phyloP scores from a whole-genome alignment of 2,888 invertebrate species.

The Pristionchus fissidentatus region DNA sequence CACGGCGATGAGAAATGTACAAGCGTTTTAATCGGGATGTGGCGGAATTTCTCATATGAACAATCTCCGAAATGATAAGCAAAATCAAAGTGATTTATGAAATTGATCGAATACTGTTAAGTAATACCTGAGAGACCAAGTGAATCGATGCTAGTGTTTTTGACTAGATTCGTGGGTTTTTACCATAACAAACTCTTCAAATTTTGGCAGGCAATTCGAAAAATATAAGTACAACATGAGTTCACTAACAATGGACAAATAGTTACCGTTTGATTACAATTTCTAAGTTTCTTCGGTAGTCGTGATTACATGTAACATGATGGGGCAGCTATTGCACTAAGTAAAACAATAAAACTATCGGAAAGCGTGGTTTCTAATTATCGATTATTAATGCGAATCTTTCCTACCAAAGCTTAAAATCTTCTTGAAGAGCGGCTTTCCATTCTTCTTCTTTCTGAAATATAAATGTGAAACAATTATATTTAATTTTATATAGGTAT shows the following conservation, averaged over 20 bases:
- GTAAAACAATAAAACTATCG: not conserved
- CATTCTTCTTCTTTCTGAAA: conserved; percentile 46
- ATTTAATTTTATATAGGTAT: too few relatives aligned
- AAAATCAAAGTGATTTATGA: conserved; percentile 23
- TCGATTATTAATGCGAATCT: conserved; percentile 5
- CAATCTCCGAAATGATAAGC: not conserved
- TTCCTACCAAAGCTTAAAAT: conserved; percentile 47
- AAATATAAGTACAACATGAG: conserved; percentile 5
- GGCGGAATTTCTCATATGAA: conserved; percentile 3
- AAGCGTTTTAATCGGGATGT: conserved; percentile 23
- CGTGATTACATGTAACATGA: conserved; percentile 12
- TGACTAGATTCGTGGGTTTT: conserved; percentile 26
- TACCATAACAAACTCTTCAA: conserved; percentile 22
- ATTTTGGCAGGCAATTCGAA: conserved; percentile 20
- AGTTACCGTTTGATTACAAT: not conserved
- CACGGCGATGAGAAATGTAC: conserved; percentile 40
- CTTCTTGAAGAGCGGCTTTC: conserved; percentile 45
- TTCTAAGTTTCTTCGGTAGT: not conserved
- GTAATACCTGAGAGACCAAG: conserved; percentile 33
- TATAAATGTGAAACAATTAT: not conserved
- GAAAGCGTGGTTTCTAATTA: not conserved
- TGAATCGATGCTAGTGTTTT: conserved; percentile 12
- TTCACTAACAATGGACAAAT: not conserved
- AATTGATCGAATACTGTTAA: not conserved
- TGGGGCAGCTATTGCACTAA: conserved; percentile 8